A percentile compares a stretch with the other conserved stretches of the same genome.
Conservation (phyloP, 2,113 vertebrate species). For the Eidolon helvum region DNA sequence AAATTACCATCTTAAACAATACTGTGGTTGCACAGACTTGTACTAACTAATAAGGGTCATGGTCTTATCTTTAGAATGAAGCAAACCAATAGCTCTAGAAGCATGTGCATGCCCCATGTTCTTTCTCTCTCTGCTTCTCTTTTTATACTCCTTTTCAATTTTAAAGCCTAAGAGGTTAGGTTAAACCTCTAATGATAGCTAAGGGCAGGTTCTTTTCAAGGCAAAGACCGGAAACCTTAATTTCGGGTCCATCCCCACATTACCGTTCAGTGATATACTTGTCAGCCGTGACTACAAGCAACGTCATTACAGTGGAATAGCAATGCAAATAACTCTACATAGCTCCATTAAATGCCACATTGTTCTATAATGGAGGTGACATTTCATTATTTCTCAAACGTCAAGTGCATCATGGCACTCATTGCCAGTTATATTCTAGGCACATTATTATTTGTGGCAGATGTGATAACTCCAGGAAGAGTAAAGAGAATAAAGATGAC, state of each 20-base stretch:
- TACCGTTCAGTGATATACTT: slow-evolving; percentile 81
- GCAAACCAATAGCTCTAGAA: not conserved
- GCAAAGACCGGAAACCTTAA: slow-evolving; percentile 69
- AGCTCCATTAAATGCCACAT: slow-evolving; percentile 82
- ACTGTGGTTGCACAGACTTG: not conserved
- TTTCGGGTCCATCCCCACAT: slow-evolving; percentile 79
- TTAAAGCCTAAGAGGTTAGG: slow-evolving; percentile 49
- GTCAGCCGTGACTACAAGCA: slow-evolving; percentile 77
- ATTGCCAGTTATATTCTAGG: slow-evolving; percentile 55
- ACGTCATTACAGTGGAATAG: slow-evolving; percentile 73
- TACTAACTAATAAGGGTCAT: not conserved
- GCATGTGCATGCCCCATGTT: not conserved
- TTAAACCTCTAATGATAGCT: slow-evolving; percentile 59
- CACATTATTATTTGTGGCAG: slow-evolving; percentile 68
- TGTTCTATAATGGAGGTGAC: slow-evolving; percentile 81
- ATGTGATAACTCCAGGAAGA: slow-evolving; percentile 46
- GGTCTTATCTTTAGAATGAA: not conserved
- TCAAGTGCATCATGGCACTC: slow-evolving; percentile 59
- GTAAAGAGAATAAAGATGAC: not conserved
- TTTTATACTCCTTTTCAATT: not conserved
- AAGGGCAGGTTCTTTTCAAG: slow-evolving; percentile 70
- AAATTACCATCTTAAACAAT: not conserved
- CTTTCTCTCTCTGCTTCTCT: not conserved
- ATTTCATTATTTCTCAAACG: slow-evolving; percentile 82
- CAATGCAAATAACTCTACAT: slow-evolving; percentile 79